These are phyloP conservation scores for Idaea dimidiata DNA, from an alignment of 2,888 invertebrate genomes.

Conservation along the genomic window DNA sequence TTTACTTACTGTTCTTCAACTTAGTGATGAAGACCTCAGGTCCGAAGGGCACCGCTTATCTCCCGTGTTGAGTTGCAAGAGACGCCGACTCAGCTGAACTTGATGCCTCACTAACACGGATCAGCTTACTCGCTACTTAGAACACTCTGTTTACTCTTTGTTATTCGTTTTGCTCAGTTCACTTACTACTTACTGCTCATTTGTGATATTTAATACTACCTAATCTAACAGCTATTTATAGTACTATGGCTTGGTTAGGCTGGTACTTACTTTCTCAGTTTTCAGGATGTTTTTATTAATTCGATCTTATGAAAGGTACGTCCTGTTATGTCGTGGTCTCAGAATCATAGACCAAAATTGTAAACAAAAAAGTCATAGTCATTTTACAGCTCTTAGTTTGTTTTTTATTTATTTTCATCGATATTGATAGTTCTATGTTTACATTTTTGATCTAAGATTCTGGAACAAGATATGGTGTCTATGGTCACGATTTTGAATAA, in stretches of 20 bases:
- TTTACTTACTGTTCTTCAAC: background rate
- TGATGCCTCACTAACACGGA: slow-evolving; percentile 30
- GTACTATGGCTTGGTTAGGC: background rate
- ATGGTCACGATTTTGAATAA: too few relatives aligned
- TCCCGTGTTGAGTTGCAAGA: slow-evolving; percentile 63
- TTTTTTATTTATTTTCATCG: too few relatives aligned
- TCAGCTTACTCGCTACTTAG: slow-evolving; percentile 44
- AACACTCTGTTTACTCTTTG: slow-evolving; percentile 25
- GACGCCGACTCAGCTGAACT: slow-evolving; percentile 51
- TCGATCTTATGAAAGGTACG: background rate
- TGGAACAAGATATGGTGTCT: too few relatives aligned
- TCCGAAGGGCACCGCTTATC: slow-evolving; percentile 58
- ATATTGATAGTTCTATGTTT: too few relatives aligned
- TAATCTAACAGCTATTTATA: background rate
- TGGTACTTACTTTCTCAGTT: background rate
- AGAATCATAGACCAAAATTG: slow-evolving; percentile 10
- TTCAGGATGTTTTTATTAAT: background rate
- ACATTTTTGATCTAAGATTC: too few relatives aligned
- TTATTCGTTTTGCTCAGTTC: slow-evolving; percentile 28
- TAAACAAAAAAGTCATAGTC: too few relatives aligned
- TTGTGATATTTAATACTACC: background rate
- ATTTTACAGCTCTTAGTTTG: too few relatives aligned
- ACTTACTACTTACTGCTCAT: background rate
- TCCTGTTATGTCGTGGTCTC: slow-evolving; percentile 8
- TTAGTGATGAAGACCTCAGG: background rate